Percentiles rank a stretch among this genome's conserved stretches.
These are phyloP conservation scores for Euplagia quadripunctaria DNA, from an alignment of 2,888 invertebrate species.

Conservation along the genomic window DNA sequence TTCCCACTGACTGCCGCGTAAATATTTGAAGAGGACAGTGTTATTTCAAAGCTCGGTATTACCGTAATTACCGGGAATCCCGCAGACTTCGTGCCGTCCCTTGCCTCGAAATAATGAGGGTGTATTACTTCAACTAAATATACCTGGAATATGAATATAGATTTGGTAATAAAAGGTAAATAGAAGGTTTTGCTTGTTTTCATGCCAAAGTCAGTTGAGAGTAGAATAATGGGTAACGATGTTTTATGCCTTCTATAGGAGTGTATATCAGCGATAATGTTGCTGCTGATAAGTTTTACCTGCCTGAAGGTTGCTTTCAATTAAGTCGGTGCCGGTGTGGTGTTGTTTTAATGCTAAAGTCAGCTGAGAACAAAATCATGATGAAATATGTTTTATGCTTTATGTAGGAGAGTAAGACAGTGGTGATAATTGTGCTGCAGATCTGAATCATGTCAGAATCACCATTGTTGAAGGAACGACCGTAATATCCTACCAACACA, in stretches of 20 bases:
- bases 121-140: constrained; percentile 42
- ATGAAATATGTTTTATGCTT: too few relatives aligned
- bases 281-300: background rate
- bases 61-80: constrained; percentile 60
- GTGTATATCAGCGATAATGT: background rate
- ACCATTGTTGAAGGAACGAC: too few relatives aligned
- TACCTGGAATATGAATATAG: constrained; percentile 31
- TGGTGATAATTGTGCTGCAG: too few relatives aligned
- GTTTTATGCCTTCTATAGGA: too few relatives aligned
- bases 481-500: too few relatives aligned
- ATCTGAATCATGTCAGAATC: too few relatives aligned
- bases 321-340: background rate
- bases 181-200: constrained; percentile 9
- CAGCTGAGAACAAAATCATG: too few relatives aligned
- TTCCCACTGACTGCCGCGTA: constrained; percentile 36
- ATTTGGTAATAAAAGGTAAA: constrained; percentile 40
- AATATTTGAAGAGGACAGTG: constrained; percentile 56
- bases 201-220: background rate
- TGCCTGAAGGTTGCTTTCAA: background rate
- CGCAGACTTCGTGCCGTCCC: constrained; percentile 53
- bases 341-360: too few relatives aligned
- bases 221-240: too few relatives aligned
- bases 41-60: constrained; percentile 50
- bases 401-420: too few relatives aligned
- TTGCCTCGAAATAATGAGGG: constrained; percentile 38